Base-by-base conservation (phyloP, 2,888 invertebrate genomes). In the Isoperla grammatica region DNA sequence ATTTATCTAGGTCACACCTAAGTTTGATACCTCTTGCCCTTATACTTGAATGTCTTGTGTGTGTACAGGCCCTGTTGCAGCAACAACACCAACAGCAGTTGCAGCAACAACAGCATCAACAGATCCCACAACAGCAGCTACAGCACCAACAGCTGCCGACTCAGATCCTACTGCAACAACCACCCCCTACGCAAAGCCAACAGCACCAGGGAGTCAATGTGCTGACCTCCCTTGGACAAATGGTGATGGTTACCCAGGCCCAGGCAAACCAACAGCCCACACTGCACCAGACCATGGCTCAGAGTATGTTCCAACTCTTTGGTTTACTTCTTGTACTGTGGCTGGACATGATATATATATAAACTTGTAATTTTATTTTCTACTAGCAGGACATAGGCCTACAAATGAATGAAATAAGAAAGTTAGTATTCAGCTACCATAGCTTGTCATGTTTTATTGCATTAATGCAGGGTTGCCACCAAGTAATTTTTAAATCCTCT, bases 81-180 rank as follows among this genome's bases (percentile, higher is more conserved):
- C 60, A 60, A 23, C 65, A 61, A 37, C 58, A 50, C 2, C 61
- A 57, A 6, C 61, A 57, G 5, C 45, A n/a, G n/a, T n/a, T 42
- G 8, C n/a, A 62, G 2, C 57, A 56, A 4, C 57, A 59, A 11
- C 62, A 62, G 39, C 64, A 62, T n/a, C 61, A 60, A 9, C 73
- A 74, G 1, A 71, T 73, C 39, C 74, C 74, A 1, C 74, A 75
- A 49, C 73, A 71, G 61, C 70, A 70, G 29, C 72, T 71, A 39
- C 68, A 71, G 12, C 63, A 59, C 2, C 65, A 2, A 57, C 58
- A 29, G 68, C 65, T 43, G 8, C 73, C 71, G 57, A 66, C 69
- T 1, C 74, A 72, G 59, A 68, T 73, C 1, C 73, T 74, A 43
- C 73, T 73, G 11, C 13, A n/a, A 15, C 67, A 69, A 8, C 70